Conservation (phyloP, 2,888 invertebrate species). For the Gastrophysa polygoni region DNA sequence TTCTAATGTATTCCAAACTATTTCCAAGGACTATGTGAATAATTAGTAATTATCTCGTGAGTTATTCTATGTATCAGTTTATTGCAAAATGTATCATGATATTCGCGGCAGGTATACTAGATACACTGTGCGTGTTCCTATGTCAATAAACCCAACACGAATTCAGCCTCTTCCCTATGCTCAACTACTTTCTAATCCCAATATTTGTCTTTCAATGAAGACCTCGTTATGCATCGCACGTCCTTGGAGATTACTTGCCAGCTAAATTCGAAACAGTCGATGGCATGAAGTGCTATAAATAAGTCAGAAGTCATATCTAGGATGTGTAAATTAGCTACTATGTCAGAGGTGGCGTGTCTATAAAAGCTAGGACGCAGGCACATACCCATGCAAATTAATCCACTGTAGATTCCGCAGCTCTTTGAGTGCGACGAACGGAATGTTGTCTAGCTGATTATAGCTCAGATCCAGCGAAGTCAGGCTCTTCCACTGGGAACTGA, state of each 20-base stretch:
- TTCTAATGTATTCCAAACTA: too few relatives aligned
- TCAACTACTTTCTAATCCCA: too few relatives aligned
- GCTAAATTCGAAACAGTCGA: background rate
- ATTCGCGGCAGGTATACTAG: too few relatives aligned
- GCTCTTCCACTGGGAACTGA: conserved; percentile 80
- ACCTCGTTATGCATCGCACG: background rate
- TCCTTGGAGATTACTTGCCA: background rate
- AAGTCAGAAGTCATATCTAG: background rate
- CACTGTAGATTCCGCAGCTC: conserved; percentile 77
- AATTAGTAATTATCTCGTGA: too few relatives aligned
- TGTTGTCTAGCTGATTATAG: conserved; percentile 78
- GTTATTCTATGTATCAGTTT: too few relatives aligned
- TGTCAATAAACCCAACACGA: too few relatives aligned
- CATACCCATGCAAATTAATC: conserved; percentile 84
- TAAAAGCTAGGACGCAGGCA: conserved; percentile 11
- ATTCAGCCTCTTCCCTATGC: too few relatives aligned
- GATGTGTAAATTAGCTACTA: background rate
- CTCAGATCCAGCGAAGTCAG: conserved; percentile 84
- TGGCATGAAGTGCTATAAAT: background rate
- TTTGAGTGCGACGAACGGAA: conserved; percentile 75
- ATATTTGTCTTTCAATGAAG: background rate
- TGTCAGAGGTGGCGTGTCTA: background rate
- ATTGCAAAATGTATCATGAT: too few relatives aligned
- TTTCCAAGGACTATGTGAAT: too few relatives aligned
- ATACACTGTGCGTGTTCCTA: too few relatives aligned